Evolutionary conservation across 2,113 vertebrate genomes (phyloP), one percentile per base, ranked within the genome.

Genomic region (Gasterosteus aculeatus): DNA sequence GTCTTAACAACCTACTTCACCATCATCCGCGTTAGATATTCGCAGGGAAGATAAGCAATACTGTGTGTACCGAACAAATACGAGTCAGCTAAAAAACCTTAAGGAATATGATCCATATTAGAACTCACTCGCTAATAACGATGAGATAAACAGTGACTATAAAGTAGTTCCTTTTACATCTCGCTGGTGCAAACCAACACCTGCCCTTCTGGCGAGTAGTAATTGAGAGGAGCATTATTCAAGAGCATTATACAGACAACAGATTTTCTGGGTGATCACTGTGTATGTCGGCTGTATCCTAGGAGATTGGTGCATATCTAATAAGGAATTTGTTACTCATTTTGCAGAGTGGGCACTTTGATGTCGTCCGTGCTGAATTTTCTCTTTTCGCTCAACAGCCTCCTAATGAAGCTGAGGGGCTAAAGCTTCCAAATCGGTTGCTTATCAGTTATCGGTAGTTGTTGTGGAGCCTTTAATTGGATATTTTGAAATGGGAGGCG

Each of bases 281-380:
- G 90, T 93, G 88, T 88, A 91, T 78, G 89, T 88, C 64, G 62
- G 85, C 89, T 82, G 94, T 94, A 93, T 93, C 93, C 92, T 85
- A 93, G 93, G 93, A 94, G 93, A 95, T 93, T 78, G 81, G 83
- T 90, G 94, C 93, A 94, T 93, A 92, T 94, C 90, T 93, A 92
- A 94, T 92, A 87, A 90, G 85, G 90, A 92, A 87, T 91, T 92
- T 85, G 89, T 87, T 88, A 82, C 91, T 91, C 91, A 90, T 93
- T 93, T 93, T 91, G 85, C 85, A 75, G 86, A 92, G 90, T 88
- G 88, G 89, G 78, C 85, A 91, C 93, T 94, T 93, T 93, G 91
- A 94, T 94, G 92, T 93, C 86, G 77, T 81, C 78, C 15, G 65
- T 84, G 87, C 81, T 91, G 92, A 86, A 89, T 92, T 89, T 83